Percentiles rank a stretch among this genome's conserved stretches.
Conservation (phyloP, 2,113 vertebrate genomes). For the Tonatia bakeri region DNA sequence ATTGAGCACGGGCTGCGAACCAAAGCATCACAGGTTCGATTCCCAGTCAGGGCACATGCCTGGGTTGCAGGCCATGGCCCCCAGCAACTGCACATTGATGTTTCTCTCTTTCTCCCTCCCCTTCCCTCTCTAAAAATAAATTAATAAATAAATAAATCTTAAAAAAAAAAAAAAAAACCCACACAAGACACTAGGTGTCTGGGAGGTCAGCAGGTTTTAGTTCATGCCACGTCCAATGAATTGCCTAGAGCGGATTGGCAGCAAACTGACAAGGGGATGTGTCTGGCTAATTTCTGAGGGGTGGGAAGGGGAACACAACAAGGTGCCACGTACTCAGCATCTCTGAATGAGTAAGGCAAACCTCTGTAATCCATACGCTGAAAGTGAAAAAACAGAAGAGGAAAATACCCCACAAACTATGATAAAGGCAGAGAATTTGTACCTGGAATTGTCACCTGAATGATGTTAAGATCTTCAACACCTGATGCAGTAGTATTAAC, state of each 20-base stretch:
- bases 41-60: no score
- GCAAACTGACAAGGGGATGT: not conserved
- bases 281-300: not conserved
- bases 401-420: not conserved
- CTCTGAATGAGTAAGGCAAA: not conserved
- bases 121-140: no score
- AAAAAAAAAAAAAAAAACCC: no score
- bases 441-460: conserved; percentile 85
- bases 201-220: not conserved
- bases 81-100: no score
- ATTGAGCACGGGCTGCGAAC: no score
- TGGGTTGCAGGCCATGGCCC: no score
- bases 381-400: not conserved
- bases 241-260: not conserved
- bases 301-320: fast-evolving
- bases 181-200: not conserved
- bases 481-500: conserved; percentile 67
- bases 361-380: fast-evolving
- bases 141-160: no score
- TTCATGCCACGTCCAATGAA: not conserved
- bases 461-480: conserved; percentile 82
- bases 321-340: fast-evolving
- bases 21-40: no score
- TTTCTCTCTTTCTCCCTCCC: no score
- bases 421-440: not conserved